Evolutionary conservation across 37 sponge, comb jelly and placozoan species (phyloP).

Genomic region (Hexactinellida sp.): DNA sequence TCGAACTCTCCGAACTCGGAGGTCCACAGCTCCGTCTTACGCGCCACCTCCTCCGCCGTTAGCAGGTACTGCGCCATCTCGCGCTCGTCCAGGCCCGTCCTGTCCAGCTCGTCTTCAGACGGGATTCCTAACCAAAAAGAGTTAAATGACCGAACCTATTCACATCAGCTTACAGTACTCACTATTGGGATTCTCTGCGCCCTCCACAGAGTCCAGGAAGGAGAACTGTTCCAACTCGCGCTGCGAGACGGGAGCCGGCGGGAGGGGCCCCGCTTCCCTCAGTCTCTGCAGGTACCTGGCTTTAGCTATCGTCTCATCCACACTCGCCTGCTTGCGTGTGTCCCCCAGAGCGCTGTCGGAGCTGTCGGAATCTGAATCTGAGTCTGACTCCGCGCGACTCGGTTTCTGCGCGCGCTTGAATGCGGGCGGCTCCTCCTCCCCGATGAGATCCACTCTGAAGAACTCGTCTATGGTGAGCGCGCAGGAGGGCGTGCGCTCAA

Average conservation of each 20-base stretch:
- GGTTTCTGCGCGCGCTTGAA: conserved; percentile 28
- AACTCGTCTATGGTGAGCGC: conserved; percentile 95
- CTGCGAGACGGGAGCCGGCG: background rate
- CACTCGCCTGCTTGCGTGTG: conserved; percentile 18
- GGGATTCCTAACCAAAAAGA: background rate
- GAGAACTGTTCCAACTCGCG: background rate
- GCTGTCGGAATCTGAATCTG: background rate
- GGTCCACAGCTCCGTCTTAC: conserved; percentile 73
- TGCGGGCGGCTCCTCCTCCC: conserved; percentile 95
- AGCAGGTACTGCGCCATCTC: conserved; percentile 81
- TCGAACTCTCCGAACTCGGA: conserved; percentile 74
- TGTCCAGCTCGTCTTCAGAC: conserved; percentile 12
- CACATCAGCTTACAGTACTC: background rate
- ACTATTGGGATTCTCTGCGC: background rate
- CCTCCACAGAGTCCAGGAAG: background rate
- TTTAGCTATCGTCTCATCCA: conserved; percentile 58
- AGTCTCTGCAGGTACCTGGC: conserved; percentile 26
- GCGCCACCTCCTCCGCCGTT: conserved; percentile 55
- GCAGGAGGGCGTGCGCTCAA: conserved; percentile 85
- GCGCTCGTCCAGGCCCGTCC: conserved; percentile 57
- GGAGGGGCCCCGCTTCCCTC: background rate
- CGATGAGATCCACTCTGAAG: conserved; percentile 81
- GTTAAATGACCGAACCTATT: too few relatives aligned
- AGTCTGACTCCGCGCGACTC: background rate
- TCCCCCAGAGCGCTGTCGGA: background rate